Evolutionary conservation across 1,140 invertebrate genomes (phyloP), one percentile per base, ranked within the genome.

Genomic region (Trachymyrmex cornetzi): DNA sequence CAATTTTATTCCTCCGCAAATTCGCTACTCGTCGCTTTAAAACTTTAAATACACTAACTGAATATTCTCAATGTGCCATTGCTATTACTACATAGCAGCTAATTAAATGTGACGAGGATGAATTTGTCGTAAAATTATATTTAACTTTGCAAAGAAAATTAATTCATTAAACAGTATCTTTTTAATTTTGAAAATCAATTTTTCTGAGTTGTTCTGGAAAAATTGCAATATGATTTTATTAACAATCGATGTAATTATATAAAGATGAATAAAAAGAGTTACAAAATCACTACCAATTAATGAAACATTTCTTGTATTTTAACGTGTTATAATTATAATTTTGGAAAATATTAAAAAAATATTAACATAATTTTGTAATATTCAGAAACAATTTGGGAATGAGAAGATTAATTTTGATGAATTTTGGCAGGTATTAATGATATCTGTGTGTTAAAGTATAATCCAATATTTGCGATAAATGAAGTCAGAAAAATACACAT

Each of bases 21-120:
- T 55, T 64, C 16, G 30, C 30, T 50, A 19, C 50, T 85, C 66
- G 61, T 85, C 82, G 1, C 48, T 30, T 85, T 63, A 84, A 63
- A 75, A 0, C 48, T 30, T 85, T 63, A 84, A 63, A 75, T 74
- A 61, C 16, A 81, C 9, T 14, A 30, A 34, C 11, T 34, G 50
- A 27, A 53, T 61, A 24, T 77, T 19, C 19, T 7, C 3, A 30
- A 55, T 12, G 48, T 1, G 5, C 1, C n/a, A 64, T 53, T 19
- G 44, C 9, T 48, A 53, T 38, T 44, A 22, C 6, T 84, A 44
- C 11, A 61, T n/a, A 30, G 30, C 14, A 63, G 19, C 4, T 44
- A 34, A 27, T 34, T 74, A 63, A 50, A 59, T 38, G 12, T 34
- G 69, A 63, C 27, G 34, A 22, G 12, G 5, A 82, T 72, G 6